Base-by-base conservation (phyloP, 2,113 vertebrate genomes). In the Bos indicus region DNA sequence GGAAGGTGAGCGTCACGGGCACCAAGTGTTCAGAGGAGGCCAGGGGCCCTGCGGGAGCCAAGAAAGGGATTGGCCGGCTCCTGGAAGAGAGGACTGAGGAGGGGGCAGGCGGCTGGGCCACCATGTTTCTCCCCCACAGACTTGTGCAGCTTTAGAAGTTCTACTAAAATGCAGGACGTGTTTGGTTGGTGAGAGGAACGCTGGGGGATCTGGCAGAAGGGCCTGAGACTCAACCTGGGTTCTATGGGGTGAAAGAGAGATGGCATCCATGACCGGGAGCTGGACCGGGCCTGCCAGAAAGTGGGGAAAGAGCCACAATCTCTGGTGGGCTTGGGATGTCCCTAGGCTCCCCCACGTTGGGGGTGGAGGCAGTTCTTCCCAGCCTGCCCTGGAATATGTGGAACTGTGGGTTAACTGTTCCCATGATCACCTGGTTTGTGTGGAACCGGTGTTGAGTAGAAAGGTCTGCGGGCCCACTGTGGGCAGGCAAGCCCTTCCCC, bases 361-460 rank as follows among this genome's bases (percentile, higher is more conserved):
- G 30, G n/a, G 6, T 23, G 26, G 57, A 92, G 92, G 19, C 15
- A 62, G n/a, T 48, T 62, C n/a, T 92, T 87, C 51, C 46, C 62
- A 12, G 36, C 25, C 89, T 48, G n/a, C 7, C 7, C 0, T 3
- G 59, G 12, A 30, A n/a, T 30, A 25, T 11, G 2, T 1, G 10
- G 33, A n/a, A 57, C 17, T 43, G 2, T 2, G 16, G 43, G n/a
- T 26, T 46, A 30, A 62, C n/a, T 60, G 5, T 48, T 78, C n/a
- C 62, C 2, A 0, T 0, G 43, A 51, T n/a, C 54, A 36, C 80
- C 59, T 7, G 10, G 28, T 17, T 36, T 87, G 33, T 54, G 48
- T 46, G 0, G 28, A 80, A 84, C 46, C 19, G 13, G 48, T 28
- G 5, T 64, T 43, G 80, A 62, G 36, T 5, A 26, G 82, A 78